Evolutionary conservation across 1,140 invertebrate species (phyloP), one percentile per base, ranked within the genome.

Genomic region (Drosophila sp.): DNA sequence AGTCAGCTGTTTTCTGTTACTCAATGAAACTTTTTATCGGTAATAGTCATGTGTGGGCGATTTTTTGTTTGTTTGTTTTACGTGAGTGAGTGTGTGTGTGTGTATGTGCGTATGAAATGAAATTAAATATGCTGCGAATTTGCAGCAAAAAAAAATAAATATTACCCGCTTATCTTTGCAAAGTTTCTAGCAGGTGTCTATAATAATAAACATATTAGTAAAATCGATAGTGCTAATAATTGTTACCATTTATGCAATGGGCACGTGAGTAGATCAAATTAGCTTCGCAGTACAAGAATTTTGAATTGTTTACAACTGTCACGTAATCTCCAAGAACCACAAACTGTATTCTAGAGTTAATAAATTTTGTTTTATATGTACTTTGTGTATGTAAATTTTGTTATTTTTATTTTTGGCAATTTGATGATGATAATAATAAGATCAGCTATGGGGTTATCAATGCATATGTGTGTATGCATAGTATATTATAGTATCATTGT

Each of bases 1-100:
- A 69, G 70, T 76, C 74, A 77, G 75, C 75, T 77, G 75, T 77
- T 76, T 76, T 69, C 29, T 27, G n/a, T 69, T 73, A 56, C 65
- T 73, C 71, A 73, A 73, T 73, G 71, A 73, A 73, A 72, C 36
- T 25, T 50, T 53, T 46, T 67, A 61, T 21, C 21, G 21, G 59
- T 54, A 45, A 14, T 54, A 45, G 40, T 40, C 54, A 61, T 61
- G 38, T 53, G 62, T 66, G 46, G 38, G 53, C 45, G 36, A 56
- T 16, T 43, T 51, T 0, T 54, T 5, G 36, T 38, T 38, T 38
- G 36, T 38, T 38, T n/a, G 36, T 29, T n/a, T n/a, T 50, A n/a
- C 13, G 43, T 32, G 43, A 14, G 8, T 25, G 11, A 9, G 14
- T 32, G 36, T 16, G 29, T 16, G 16, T 65, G 13, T 43, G 46